Percentiles rank a stretch among this genome's conserved stretches.
Conservation (phyloP, 2,797 vertebrate species). For the Pterois miles region DNA sequence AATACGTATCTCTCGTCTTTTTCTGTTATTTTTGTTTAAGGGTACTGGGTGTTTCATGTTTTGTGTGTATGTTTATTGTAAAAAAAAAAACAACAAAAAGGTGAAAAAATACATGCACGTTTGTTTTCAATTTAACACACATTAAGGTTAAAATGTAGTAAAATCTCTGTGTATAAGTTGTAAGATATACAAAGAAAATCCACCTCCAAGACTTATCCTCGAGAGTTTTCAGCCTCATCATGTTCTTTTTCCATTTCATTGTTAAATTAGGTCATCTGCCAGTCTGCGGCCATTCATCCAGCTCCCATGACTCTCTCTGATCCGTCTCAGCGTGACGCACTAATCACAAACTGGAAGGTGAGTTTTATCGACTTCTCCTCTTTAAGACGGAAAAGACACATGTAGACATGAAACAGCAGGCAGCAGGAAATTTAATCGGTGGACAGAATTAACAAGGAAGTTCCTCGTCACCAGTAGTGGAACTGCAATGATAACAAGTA, state of each 20-base stretch:
- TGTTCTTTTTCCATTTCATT: slow-evolving; percentile 9
- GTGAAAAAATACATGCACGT: no score
- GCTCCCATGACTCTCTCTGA: slow-evolving; percentile 22
- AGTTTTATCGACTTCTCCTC: not conserved
- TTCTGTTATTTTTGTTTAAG: no score
- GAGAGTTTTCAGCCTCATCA: not conserved
- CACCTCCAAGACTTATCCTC: not conserved
- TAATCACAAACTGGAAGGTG: slow-evolving; percentile 5
- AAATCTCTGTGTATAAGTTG: not conserved
- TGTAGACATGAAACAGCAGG: slow-evolving; percentile 66
- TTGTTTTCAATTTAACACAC: no score
- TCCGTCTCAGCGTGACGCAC: not conserved
- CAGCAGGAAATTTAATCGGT: slow-evolving; percentile 83
- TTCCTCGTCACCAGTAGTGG: slow-evolving; percentile 63
- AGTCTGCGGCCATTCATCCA: slow-evolving; percentile 8
- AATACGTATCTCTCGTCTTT: no score
- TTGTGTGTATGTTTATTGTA: no score
- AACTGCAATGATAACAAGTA: slow-evolving; percentile 72
- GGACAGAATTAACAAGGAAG: slow-evolving; percentile 74
- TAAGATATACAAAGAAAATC: not conserved
- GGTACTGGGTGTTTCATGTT: no score
- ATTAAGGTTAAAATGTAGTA: not conserved
- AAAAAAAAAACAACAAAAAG: not conserved
- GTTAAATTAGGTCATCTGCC: slow-evolving; percentile 29
- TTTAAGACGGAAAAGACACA: slow-evolving; percentile 36